These are phyloP conservation scores for Equus przewalskii DNA, from an alignment of 2,113 vertebrate genomes.

Conservation along the genomic window DNA sequence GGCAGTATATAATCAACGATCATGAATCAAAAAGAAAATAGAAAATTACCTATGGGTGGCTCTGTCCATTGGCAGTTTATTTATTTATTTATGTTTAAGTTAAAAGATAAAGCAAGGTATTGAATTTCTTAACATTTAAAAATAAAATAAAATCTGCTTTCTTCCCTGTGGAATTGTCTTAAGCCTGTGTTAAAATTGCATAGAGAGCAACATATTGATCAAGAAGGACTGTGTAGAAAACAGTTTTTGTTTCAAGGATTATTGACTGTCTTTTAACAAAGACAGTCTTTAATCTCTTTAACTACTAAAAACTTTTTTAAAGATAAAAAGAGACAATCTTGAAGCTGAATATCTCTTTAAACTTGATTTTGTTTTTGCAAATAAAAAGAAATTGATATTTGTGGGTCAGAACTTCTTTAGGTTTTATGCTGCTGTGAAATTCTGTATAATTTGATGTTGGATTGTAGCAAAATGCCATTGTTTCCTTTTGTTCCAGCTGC, in stretches of 20 bases:
- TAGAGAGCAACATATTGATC: background rate
- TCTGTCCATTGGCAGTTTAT: background rate
- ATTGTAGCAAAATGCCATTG: background rate
- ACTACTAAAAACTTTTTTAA: slow-evolving; percentile 27
- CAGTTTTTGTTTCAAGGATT: slow-evolving; percentile 1
- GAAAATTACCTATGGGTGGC: background rate
- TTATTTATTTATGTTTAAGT: background rate
- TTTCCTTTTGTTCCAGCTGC: background rate
- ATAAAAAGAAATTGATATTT: background rate
- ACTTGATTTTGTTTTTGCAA: background rate
- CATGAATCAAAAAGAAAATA: background rate
- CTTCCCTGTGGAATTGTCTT: background rate
- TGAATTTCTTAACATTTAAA: slow-evolving; percentile 40
- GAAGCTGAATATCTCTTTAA: background rate
- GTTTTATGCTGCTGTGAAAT: slow-evolving; percentile 22
- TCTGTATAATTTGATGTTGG: background rate
- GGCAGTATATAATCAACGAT: background rate
- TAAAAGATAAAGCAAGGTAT: background rate
- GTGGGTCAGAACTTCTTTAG: slow-evolving; percentile 43
- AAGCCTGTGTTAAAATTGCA: slow-evolving; percentile 19
- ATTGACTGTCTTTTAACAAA: slow-evolving; percentile 31
- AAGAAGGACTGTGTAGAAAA: slow-evolving; percentile 45
- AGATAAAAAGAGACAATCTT: background rate
- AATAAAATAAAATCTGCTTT: background rate
- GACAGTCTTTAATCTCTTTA: background rate